Evolutionary conservation across 2,888 invertebrate species (phyloP), one percentile per base, ranked within the genome.

Genomic region (Apocheima hispidaria): DNA sequence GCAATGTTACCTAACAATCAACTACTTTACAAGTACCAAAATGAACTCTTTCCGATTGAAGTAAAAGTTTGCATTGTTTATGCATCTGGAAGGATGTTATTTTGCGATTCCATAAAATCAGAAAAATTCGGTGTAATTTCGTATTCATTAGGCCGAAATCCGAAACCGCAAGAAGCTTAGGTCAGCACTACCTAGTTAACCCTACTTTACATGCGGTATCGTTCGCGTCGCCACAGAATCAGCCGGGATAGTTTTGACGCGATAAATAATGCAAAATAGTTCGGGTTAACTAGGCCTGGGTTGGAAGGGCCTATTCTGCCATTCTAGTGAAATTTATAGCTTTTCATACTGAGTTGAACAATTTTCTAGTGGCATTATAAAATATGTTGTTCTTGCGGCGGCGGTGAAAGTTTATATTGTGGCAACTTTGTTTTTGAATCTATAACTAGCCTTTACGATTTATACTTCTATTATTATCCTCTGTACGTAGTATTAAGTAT

Each of bases 241-340:
- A 60, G 51, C 44, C 51, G 46, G 20, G 50, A 40, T 50, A 50
- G 48, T 54, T 60, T 28, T 51, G 49, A 55, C 61, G 20, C 46
- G 51, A 57, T 62, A 57, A 62, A 62, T 61, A 61, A 61, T 61
- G 56, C 52, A 61, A 55, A 61, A 56, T 57, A 62, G 61, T 57
- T 57, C 23, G 12, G 56, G 61, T 52, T 52, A 51, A 61, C 54
- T 56, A 56, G 20, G 30, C 40, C 35, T 30, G 61, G 36, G 28
- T 35, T 33, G 52, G 50, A 60, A 43, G 44, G 36, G 50, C 30
- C 56, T 28, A 40, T 56, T 51, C 55, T 23, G 10, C 49, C 33
- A 20, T 57, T 51, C 51, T 14, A 26, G 20, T 18, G 18, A 56
- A 62, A 62, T 62, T 52, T 57, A 62, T 57, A 30, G 52, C 56